Evolutionary conservation across 2,888 invertebrate species (phyloP), one percentile per base, ranked within the genome.

Genomic region (Pollenia angustigena): DNA sequence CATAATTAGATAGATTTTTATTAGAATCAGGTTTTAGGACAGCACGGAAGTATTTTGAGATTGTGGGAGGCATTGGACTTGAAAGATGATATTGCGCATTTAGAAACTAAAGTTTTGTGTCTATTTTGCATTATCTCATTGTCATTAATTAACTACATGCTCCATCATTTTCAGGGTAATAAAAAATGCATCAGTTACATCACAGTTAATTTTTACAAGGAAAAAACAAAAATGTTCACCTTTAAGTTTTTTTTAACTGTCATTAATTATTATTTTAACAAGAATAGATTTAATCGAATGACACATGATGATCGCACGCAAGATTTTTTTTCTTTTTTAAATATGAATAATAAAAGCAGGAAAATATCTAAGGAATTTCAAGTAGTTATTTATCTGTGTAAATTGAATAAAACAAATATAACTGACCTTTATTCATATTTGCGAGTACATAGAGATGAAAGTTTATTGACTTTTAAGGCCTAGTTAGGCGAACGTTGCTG

Each of bases 401-500:
- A 74, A 60, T 58, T 48, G 3, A 74, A 48, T 40, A 7, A 50
- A 18, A 16, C 12, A 18, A 46, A 23, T 60, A 62, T n/a, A 56
- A 66, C 56, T 66, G 81, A 74, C 81, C 81, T 81, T 74, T 81
- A 81, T 9, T 32, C 23, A 48, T 66, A 4, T 72, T 52, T 4
- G 32, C 23, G 16, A 12, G 2, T 48, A 16, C 23, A 32, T 52
- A 12, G 46, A 18, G 54, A 64, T 75, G 50, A 75, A 82, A 82
- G 75, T 75, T 82, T 82, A 69, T 82, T 82, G 81, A 82, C 75
- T 79, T 16, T 42, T n/a, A n/a, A n/a, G n/a, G n/a, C n/a, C n/a
- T n/a, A n/a, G n/a, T n/a, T n/a, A n/a, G n/a, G n/a, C n/a, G n/a
- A n/a, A n/a, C n/a, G n/a, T n/a, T n/a, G n/a, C n/a, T n/a, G n/a